Evolutionary conservation across 2,797 vertebrate genomes (phyloP), one percentile per base, ranked within the genome.

Genomic region (Capromys pilorides): DNA sequence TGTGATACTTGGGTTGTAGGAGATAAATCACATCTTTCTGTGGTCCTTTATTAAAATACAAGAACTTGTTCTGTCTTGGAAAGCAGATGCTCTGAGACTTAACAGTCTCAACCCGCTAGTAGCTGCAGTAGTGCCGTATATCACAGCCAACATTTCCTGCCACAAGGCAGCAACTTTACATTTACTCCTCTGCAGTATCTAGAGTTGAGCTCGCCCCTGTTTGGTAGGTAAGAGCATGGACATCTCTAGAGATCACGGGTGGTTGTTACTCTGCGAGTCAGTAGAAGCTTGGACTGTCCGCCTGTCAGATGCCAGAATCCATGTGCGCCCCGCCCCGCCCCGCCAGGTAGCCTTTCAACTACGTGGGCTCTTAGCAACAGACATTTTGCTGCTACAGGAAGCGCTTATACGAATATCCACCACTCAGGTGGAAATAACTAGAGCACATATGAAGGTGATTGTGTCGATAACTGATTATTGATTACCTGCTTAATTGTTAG

Each of bases 11-110:
- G 77, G 36, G 24, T 95, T 81, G 41, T 7, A 51, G 26, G 61
- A 69, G 36, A 86, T 54, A 57, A 66, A 24, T 80, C 51, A 69
- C 16, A 79, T 93, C 71, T 83, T 87, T 61, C 59, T 45, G 5
- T 78, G 41, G n/a, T 73, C 73, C 14, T 71, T 89, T 87, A 51
- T 86, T 77, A 66, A 93, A 91, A 90, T 66, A 36, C 31, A 59
- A 33, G 21, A 75, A 78, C 45, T 79, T 51, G 64, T 64, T 93
- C 28, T 67, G 31, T 49, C 86, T 94, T 64, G 16, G 51, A 78
- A 86, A 51, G 49, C 54, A 79, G 36, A n/a, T 92, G 64, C 88
- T 41, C 75, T 13, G 9, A 93, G 54, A 19, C 21, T 88, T 73
- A 49, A 10, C 22, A 39, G 24, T 91, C 49, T 57, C 71, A 83